Conservation (phyloP, 1,140 invertebrate genomes). For the Drosophila asahinai region DNA sequence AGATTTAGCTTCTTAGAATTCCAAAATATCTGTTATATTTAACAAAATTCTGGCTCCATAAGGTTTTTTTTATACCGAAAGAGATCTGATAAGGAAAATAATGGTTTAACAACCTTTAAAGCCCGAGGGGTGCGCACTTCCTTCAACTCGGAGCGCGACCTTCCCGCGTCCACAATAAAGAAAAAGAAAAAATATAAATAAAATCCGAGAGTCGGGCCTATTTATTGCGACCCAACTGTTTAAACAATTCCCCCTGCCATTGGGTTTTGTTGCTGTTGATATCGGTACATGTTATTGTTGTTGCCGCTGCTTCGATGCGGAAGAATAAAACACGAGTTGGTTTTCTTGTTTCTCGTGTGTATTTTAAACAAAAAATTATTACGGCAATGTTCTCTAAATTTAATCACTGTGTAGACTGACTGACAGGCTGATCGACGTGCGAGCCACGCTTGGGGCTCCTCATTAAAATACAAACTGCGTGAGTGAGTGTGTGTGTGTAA, state of each 20-base stretch:
- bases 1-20: no score
- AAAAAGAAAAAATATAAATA: slow-evolving; percentile 6
- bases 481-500: slow-evolving; percentile 19
- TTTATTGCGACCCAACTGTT: slow-evolving; percentile 73
- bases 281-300: slow-evolving; percentile 36
- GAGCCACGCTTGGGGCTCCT: slow-evolving; percentile 61
- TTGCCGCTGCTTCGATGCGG: slow-evolving; percentile 53
- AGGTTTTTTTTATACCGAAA: background rate
- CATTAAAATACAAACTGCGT: slow-evolving; percentile 61
- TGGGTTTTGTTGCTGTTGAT: slow-evolving; percentile 28
- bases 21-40: background rate
- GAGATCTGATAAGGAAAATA: slow-evolving; percentile 16
- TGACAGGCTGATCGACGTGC: slow-evolving; percentile 54
- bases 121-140: slow-evolving; percentile 31
- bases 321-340: slow-evolving; percentile 63
- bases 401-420: slow-evolving; percentile 51
- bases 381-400: slow-evolving; percentile 78
- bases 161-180: slow-evolving; percentile 17
- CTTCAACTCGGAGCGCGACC: slow-evolving; percentile 46
- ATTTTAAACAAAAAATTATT: slow-evolving; percentile 70
- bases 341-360: slow-evolving; percentile 46
- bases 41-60: no score
- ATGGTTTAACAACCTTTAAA: slow-evolving; percentile 40
- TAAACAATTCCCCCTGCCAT: slow-evolving; percentile 59
- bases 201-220: slow-evolving; percentile 53